Evolutionary conservation across 2,888 invertebrate species (phyloP), one percentile per base, ranked within the genome.

Genomic region (Parelbella ahira): DNA sequence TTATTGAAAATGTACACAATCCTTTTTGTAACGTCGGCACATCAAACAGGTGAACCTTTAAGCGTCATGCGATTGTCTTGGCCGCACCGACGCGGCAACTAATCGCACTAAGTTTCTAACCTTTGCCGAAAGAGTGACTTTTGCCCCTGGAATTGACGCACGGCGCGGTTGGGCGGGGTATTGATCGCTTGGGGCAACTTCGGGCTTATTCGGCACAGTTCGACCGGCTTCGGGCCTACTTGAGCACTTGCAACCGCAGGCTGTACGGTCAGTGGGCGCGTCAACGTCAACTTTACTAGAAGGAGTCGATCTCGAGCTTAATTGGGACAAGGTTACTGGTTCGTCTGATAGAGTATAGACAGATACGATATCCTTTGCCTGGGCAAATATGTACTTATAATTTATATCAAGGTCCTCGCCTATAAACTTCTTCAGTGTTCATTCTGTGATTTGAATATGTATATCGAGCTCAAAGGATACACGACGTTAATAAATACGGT

Each of bases 111-210:
- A 34, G 42, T 28, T 7, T 4, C 15, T n/a, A 21, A 7, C 36
- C 42, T 27, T 11, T 32, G 25, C 53, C 47, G 63, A 68, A 80
- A 79, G 70, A 63, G 76, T 84, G 87, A 87, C 87, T 87, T 84
- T 79, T 84, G 78, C 71, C 75, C 79, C 76, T 74, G 71, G 78
- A 80, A 79, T 80, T 78, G 83, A 80, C 78, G 79, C 71, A 72
- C 67, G 48, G 63, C 67, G 68, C 72, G 72, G 69, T 64, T 66
- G 76, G 68, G 67, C 59, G 66, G 68, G 74, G 76, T 86, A 86
- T 86, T 81, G 86, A 86, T 86, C 84, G 82, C 70, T 78, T 77
- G 80, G 67, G 63, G 62, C 57, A 60, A 67, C 80, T 78, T 83
- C 84, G 84, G 73, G 37, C 36, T 41, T 48, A 58, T 60, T 83